A percentile compares a stretch with the other conserved stretches of the same genome.
Evolutionary conservation across 1,140 invertebrate species (phyloP).

Genomic region (Zophobas atratus): DNA sequence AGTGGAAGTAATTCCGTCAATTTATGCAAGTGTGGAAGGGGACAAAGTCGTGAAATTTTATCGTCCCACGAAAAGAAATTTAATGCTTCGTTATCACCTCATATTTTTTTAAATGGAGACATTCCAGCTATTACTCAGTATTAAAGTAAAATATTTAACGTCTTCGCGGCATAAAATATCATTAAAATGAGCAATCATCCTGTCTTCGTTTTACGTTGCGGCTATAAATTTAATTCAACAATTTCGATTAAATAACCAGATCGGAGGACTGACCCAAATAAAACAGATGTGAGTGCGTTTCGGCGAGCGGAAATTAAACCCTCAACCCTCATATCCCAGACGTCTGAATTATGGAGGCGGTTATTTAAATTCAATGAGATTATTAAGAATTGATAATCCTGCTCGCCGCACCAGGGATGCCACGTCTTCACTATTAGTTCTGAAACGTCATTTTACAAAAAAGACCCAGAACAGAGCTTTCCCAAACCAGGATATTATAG

Average conservation of each 20-base stretch:
- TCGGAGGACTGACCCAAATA: constrained; percentile 16
- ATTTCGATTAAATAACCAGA: constrained; percentile 19
- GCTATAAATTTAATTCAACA: constrained; percentile 28
- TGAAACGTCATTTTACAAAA: too few species aligned
- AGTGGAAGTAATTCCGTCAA: constrained; percentile 35
- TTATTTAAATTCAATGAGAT: constrained; percentile 17
- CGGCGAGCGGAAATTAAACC: constrained; percentile 23
- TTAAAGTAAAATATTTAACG: constrained; percentile 44
- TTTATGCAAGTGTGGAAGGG: constrained; percentile 36
- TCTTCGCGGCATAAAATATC: constrained; percentile 33
- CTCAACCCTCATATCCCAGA: constrained; percentile 15
- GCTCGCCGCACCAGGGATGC: not conserved
- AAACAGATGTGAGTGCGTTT: constrained; percentile 28
- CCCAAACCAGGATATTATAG: too few species aligned
- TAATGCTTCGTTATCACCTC: constrained; percentile 47
- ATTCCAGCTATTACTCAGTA: constrained; percentile 44
- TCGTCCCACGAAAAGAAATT: constrained; percentile 46
- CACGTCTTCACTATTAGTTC: too few species aligned
- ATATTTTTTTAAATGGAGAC: constrained; percentile 47
- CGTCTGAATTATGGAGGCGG: constrained; percentile 10
- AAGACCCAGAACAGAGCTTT: too few species aligned
- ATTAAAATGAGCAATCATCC: constrained; percentile 40
- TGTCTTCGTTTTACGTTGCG: constrained; percentile 12
- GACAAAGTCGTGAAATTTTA: constrained; percentile 46
- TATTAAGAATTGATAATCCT: constrained; percentile 10